phyloP scores from a whole-genome alignment of 1,140 invertebrate species.

The Drosophila azteca region DNA sequence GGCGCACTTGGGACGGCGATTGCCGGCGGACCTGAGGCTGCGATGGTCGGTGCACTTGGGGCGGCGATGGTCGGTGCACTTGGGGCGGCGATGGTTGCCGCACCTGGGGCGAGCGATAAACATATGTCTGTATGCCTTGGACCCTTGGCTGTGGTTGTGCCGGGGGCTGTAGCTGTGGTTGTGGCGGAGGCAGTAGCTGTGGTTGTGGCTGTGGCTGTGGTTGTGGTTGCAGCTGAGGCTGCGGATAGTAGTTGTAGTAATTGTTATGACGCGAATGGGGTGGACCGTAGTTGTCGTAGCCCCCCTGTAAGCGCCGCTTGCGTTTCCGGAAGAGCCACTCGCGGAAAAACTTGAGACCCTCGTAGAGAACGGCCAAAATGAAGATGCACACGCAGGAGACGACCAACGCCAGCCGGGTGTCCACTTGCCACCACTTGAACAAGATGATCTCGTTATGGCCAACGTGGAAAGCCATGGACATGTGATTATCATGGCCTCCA shows the following conservation, averaged over 20 bases:
- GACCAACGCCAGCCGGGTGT: neutral
- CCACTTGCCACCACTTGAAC: conserved; percentile 55
- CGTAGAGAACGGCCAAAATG: conserved; percentile 61
- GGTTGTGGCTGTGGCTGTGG: neutral
- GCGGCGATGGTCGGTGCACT: neutral
- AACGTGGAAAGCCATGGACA: conserved; percentile 57
- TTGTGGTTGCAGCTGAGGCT: neutral
- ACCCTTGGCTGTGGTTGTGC: too few species aligned
- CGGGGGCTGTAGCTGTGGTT: too few species aligned
- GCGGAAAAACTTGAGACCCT: conserved; percentile 55
- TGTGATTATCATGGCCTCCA: neutral
- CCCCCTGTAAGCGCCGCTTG: conserved; percentile 22
- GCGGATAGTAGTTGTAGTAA: conserved; percentile 11
- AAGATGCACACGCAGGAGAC: conserved; percentile 56
- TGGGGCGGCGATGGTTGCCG: too few species aligned
- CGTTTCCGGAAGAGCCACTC: conserved; percentile 42
- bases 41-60: too few species aligned
- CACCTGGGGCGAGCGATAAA: conserved; percentile 1
- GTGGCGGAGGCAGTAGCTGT: too few species aligned
- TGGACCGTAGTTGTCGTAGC: neutral
- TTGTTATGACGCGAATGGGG: neutral
- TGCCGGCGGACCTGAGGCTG: too few species aligned
- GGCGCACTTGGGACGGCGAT: neutral
- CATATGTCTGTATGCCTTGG: neutral
- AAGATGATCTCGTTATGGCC: conserved; percentile 50